Conservation (phyloP, 1,140 invertebrate species). For the Brachionus asplanchnoidis region DNA sequence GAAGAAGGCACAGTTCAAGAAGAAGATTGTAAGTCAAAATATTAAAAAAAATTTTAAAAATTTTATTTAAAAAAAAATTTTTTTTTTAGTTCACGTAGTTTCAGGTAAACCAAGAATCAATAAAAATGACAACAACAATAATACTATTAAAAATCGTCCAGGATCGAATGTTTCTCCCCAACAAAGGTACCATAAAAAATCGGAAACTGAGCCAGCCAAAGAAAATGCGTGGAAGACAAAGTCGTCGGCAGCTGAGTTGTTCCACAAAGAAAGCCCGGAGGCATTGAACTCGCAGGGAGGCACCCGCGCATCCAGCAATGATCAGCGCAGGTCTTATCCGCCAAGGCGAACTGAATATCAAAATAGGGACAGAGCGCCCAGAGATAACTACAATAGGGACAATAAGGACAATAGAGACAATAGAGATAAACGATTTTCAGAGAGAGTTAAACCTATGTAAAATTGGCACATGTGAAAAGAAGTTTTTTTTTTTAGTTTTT, state of each 20-base stretch:
- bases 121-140: constrained; percentile 35
- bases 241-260: not conserved
- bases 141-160: constrained; percentile 21
- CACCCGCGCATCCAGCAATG: not conserved
- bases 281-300: not conserved
- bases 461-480: not conserved
- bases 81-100: not conserved
- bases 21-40: not conserved
- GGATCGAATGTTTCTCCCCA: not conserved
- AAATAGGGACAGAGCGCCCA: not conserved
- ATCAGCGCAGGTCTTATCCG: not conserved
- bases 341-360: not conserved
- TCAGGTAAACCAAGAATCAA: not conserved
- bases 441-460: not conserved
- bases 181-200: not conserved
- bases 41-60: not conserved
- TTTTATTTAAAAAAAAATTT: not conserved
- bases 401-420: no score
- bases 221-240: constrained; percentile 2
- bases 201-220: not conserved
- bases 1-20: not conserved
- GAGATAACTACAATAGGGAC: not conserved
- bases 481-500: not conserved
- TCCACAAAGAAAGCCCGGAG: not conserved
- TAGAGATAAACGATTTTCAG: constrained; percentile 3